Conservation (phyloP, 2,888 invertebrate species). For the Lymantria monacha region DNA sequence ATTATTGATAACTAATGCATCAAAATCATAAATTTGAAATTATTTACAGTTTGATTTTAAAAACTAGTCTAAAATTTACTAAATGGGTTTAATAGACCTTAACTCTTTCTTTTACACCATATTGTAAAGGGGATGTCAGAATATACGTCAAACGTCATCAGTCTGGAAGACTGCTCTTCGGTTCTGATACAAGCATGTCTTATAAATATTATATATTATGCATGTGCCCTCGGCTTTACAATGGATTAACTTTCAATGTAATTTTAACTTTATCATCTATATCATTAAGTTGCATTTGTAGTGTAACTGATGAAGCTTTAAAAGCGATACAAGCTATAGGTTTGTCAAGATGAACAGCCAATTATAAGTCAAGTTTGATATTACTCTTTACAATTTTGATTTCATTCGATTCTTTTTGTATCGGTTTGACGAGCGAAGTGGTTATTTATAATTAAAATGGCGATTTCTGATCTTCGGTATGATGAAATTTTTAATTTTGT, state of each 20-base stretch:
- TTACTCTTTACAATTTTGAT: slow-evolving; percentile 74
- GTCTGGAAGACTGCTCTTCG: slow-evolving; percentile 75
- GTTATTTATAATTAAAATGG: slow-evolving; percentile 78
- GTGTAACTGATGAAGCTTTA: slow-evolving; percentile 20
- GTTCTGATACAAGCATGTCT: slow-evolving; percentile 74
- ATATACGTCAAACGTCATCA: slow-evolving; percentile 81
- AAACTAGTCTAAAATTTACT: no score
- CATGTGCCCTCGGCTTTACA: slow-evolving; percentile 53
- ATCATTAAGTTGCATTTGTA: slow-evolving; percentile 20
- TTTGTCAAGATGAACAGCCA: slow-evolving; percentile 64
- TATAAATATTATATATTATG: slow-evolving; percentile 76
- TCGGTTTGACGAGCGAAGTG: slow-evolving; percentile 49
- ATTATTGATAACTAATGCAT: no score
- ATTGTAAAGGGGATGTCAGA: slow-evolving; percentile 58
- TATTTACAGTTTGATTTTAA: no score
- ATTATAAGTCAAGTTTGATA: slow-evolving; percentile 78
- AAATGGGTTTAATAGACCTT: no score
- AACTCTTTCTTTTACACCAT: slow-evolving; percentile 27
- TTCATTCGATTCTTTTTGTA: slow-evolving; percentile 75
- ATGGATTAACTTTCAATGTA: slow-evolving; percentile 18
- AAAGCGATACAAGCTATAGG: slow-evolving; percentile 42
- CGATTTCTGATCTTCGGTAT: slow-evolving; percentile 54
- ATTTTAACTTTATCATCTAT: slow-evolving; percentile 20
- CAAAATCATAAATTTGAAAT: no score
- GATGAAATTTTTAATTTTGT: slow-evolving; percentile 56